A percentile compares a stretch with the other conserved stretches of the same genome.
phyloP scores from a whole-genome alignment of 2,797 vertebrate species.

The Tamandua tetradactyla region DNA sequence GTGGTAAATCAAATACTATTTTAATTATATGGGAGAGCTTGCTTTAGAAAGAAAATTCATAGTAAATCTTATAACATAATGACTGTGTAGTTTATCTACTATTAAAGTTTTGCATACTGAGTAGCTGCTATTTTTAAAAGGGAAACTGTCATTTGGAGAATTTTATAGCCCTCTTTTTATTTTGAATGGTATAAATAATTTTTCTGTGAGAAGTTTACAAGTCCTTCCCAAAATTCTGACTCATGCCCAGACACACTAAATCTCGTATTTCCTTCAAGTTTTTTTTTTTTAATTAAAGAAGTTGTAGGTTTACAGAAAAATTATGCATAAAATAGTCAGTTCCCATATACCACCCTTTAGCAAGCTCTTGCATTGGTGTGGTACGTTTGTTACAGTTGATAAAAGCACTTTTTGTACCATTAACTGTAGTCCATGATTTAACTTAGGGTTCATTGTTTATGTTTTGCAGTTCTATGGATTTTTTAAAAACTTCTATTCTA shows the following conservation, averaged over 20 bases:
- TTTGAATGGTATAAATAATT: conserved; percentile 1
- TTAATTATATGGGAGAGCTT: conserved; percentile 20
- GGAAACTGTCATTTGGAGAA: not conserved
- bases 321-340: no score
- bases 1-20: conserved; percentile 29
- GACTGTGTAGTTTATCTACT: conserved; percentile 2
- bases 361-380: no score
- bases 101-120: conserved; percentile 38
- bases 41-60: conserved; percentile 52
- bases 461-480: no score
- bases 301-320: no score
- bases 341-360: not conserved
- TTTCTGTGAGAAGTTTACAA: conserved; percentile 41
- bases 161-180: conserved; percentile 30
- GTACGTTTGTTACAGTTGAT: no score
- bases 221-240: conserved; percentile 24
- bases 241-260: not conserved
- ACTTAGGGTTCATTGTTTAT: no score
- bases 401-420: no score
- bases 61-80: conserved; percentile 22
- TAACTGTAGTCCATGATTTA: no score
- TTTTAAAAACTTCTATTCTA: no score
- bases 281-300: not conserved
- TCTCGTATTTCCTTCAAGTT: conserved; percentile 20
- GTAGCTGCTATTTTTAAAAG: conserved; percentile 22